Percentiles rank a stretch among this genome's conserved stretches.
phyloP scores from a whole-genome alignment of 2,113 vertebrate genomes.

The Podiceps cristatus region DNA sequence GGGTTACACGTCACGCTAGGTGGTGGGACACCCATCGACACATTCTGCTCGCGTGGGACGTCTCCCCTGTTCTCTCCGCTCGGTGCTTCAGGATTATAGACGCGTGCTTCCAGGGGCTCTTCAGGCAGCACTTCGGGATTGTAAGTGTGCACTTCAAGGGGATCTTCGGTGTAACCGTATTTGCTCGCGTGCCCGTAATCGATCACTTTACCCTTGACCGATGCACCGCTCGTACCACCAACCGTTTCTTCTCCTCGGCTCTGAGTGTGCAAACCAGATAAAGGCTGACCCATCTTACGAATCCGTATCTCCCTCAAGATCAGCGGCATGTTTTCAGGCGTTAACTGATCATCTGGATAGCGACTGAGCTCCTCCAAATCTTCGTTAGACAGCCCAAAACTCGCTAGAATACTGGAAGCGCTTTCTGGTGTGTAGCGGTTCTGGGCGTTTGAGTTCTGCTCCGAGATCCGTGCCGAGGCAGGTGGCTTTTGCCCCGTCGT shows the following conservation, averaged over 20 bases:
- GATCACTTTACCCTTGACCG: conserved; percentile 86
- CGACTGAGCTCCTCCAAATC: conserved; percentile 91
- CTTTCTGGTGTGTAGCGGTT: conserved; percentile 88
- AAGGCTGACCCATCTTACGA: conserved; percentile 81
- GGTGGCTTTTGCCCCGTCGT: conserved; percentile 36
- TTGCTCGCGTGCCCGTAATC: conserved; percentile 94
- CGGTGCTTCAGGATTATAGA: conserved; percentile 63
- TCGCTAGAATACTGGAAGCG: conserved; percentile 89
- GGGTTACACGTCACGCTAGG: conserved; percentile 40
- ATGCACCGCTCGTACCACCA: conserved; percentile 66
- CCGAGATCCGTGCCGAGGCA: neutral
- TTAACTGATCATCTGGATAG: conserved; percentile 92
- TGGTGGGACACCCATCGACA: conserved; percentile 14
- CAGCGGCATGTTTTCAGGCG: conserved; percentile 90
- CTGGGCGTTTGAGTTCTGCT: conserved; percentile 60
- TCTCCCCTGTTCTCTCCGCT: conserved; percentile 67
- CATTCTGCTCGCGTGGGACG: conserved; percentile 58
- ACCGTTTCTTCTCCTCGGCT: conserved; percentile 66
- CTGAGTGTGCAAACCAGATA: conserved; percentile 35
- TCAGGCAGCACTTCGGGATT: conserved; percentile 64
- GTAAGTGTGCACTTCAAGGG: conserved; percentile 69
- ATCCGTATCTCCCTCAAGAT: conserved; percentile 90
- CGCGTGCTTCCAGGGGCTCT: conserved; percentile 67
- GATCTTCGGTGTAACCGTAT: conserved; percentile 80
- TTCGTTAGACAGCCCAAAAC: conserved; percentile 92